phyloP scores from a whole-genome alignment of 2,888 invertebrate species.

The Eilema sororculum region DNA sequence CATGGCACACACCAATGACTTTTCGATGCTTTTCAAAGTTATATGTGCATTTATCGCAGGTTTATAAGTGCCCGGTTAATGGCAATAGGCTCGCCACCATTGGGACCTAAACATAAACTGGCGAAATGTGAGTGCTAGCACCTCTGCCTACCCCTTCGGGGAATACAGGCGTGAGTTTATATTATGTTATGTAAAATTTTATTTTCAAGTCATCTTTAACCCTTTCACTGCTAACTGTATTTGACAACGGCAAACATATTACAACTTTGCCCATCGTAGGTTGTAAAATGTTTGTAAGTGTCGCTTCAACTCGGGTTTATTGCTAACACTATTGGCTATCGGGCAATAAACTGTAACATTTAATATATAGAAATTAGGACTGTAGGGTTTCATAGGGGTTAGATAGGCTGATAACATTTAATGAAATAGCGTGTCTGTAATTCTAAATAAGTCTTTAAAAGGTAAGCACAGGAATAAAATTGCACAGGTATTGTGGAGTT shows the following conservation, averaged over 20 bases:
- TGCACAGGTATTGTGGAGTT: too few species aligned
- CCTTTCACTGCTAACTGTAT: background rate
- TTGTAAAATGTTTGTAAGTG: slow-evolving; percentile 10
- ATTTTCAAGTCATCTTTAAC: background rate
- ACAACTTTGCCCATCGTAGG: background rate
- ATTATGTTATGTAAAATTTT: too few species aligned
- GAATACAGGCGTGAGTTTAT: too few species aligned
- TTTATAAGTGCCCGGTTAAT: too few species aligned
- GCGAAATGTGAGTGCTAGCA: too few species aligned
- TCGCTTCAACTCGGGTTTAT: slow-evolving; percentile 6
- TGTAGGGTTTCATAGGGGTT: background rate
- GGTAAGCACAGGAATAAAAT: background rate
- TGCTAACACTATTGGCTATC: slow-evolving; percentile 15
- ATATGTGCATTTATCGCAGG: too few species aligned
- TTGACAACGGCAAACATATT: slow-evolving; percentile 8
- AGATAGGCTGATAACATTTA: background rate
- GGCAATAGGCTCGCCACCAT: too few species aligned
- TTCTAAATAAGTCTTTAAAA: background rate
- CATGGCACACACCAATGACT: too few species aligned
- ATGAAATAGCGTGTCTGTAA: background rate
- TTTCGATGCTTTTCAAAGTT: too few species aligned
- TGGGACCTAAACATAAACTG: too few species aligned
- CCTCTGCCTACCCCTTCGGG: too few species aligned
- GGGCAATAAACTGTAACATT: slow-evolving; percentile 13
- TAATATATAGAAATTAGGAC: background rate